Percentiles rank a stretch among this genome's conserved stretches.
Conservation (phyloP, 1,140 invertebrate species). For the Stegodyphus dumicola region DNA sequence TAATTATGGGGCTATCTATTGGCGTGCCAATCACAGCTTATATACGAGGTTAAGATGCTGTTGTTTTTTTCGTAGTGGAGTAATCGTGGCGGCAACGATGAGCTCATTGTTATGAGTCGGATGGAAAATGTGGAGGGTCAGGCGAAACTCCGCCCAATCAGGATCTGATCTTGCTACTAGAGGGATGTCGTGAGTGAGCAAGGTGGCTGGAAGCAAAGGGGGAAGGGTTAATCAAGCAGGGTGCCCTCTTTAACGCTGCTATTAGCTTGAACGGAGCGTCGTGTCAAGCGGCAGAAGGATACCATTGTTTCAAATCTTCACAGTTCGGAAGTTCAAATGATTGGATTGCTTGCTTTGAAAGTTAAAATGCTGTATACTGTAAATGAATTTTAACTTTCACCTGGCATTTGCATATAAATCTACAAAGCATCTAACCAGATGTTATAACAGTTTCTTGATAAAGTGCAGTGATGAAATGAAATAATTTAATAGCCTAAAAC, state of each 20-base stretch:
- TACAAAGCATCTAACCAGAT: no score
- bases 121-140: constrained; percentile 18
- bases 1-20: constrained; percentile 31
- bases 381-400: no score
- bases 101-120: constrained; percentile 17
- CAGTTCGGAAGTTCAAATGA: neutral
- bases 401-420: no score
- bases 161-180: constrained; percentile 28
- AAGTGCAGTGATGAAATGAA: no score
- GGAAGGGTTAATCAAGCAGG: constrained; percentile 29
- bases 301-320: neutral
- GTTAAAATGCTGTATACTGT: no score
- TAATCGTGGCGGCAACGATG: constrained; percentile 37
- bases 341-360: neutral
- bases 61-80: neutral
- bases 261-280: constrained; percentile 9
- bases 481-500: no score
- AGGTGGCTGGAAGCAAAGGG: neutral
- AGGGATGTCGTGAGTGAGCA: constrained; percentile 10
- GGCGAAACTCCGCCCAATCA: constrained; percentile 34
- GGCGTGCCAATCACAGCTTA: constrained; percentile 1
- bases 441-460: no score
- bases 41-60: constrained; percentile 8
- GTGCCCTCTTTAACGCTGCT: constrained; percentile 29
- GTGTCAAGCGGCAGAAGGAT: neutral